Conservation (phyloP, 1,140 invertebrate genomes). For the Telenomus remus region DNA sequence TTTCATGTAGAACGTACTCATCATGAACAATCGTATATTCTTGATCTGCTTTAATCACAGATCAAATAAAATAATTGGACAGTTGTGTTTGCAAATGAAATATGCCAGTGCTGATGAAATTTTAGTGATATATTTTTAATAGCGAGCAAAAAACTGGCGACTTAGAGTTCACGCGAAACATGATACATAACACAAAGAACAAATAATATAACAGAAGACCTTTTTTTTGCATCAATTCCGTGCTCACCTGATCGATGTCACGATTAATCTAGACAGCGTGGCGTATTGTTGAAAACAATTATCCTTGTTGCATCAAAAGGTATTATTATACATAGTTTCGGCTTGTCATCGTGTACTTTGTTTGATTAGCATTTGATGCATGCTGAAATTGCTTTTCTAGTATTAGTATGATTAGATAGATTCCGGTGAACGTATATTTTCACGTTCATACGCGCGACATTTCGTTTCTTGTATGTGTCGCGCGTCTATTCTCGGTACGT, state of each 20-base stretch:
- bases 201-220: too few species aligned
- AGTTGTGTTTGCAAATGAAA: too few species aligned
- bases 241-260: conserved; percentile 21
- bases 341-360: conserved; percentile 56
- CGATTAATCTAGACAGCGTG: conserved; percentile 40
- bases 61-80: too few species aligned
- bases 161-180: too few species aligned
- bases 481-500: conserved; percentile 49
- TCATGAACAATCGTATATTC: too few species aligned
- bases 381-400: conserved; percentile 53
- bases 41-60: too few species aligned
- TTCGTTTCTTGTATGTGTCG: conserved; percentile 41
- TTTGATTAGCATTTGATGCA: conserved; percentile 48
- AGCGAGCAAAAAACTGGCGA: too few species aligned
- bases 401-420: conserved; percentile 59
- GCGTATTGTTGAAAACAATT: conserved; percentile 55
- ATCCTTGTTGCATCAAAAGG: conserved; percentile 42
- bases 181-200: too few species aligned
- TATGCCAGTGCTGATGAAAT: too few species aligned
- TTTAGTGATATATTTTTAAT: too few species aligned
- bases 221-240: conserved; percentile 6
- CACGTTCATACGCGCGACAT: conserved; percentile 51
- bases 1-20: too few species aligned
- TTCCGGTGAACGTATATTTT: conserved; percentile 58
- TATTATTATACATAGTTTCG: conserved; percentile 51